Evolutionary conservation across 2,113 vertebrate genomes (phyloP), one percentile per base, ranked within the genome.

Genomic region (Oncorhynchus kisutch): DNA sequence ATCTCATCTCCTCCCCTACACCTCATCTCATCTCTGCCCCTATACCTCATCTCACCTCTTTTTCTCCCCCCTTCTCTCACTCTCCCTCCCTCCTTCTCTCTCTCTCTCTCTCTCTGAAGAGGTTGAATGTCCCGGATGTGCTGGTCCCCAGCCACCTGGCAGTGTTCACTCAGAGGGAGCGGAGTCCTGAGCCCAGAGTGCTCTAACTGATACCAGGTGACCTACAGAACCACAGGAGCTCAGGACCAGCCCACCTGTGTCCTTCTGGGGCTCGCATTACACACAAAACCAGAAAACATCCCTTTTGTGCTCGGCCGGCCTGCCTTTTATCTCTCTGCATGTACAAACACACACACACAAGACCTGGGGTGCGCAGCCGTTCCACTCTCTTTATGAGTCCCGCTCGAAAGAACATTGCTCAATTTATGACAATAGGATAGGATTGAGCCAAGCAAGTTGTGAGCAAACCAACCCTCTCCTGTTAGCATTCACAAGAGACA

Each of bases 141-240:
- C 80, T 85, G 82, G 76, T 85, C 59, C 51, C 66, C 54, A n/a
- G 74, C 85, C 85, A 88, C 72, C 77, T 87, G 89, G 82, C 81
- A 78, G 39, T 39, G 68, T 72, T 78, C 29, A 79, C 84, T 70
- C 51, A 64, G 75, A 75, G 72, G 73, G 74, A 71, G 62, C 51
- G 39, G 39, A 62, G 31, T 65, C 29, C 34, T 13, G 59, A 73
- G 81, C 70, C 77, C 34, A 25, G 12, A 34, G 22, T 74, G 70
- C n/a, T 66, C 67, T 45, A 89, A 89, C 70, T 67, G 70, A 78
- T 84, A 75, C 89, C 85, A 84, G 67, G 87, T 82, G 86, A 83
- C 77, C 79, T 13, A 24, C 27, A 11, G 57, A 64, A 54, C 29
- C 57, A 54, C 11, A 24, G 29, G 14, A 73, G 11, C 64, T 6